These are phyloP conservation scores for Phycodurus eques DNA, from an alignment of 2,113 vertebrate genomes.

Conservation along the genomic window DNA sequence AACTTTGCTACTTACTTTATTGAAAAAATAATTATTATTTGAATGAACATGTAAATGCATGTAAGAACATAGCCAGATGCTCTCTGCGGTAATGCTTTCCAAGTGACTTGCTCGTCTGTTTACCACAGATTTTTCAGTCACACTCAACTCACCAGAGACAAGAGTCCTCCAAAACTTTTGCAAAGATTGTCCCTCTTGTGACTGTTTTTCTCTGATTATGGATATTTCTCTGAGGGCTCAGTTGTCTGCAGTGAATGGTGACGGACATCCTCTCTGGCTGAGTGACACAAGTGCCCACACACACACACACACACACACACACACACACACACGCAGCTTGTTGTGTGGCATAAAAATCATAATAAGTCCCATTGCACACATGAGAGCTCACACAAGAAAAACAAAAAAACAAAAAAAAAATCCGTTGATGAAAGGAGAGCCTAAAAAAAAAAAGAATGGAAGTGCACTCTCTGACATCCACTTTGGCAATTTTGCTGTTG, in stretches of 20 bases:
- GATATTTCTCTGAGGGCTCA: constrained; percentile 32
- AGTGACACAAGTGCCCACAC: constrained; percentile 15
- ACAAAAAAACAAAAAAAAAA: constrained; percentile 1
- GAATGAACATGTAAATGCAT: background rate
- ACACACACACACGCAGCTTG: background rate
- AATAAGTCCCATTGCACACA: constrained; percentile 4
- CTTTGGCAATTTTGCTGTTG: constrained; percentile 35
- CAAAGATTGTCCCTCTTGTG: constrained; percentile 27
- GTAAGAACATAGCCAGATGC: constrained; percentile 28
- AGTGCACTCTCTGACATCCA: constrained; percentile 7
- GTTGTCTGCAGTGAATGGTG: constrained; percentile 40
- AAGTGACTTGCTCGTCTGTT: constrained; percentile 43
- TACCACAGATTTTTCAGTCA: constrained; percentile 57
- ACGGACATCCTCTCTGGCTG: constrained; percentile 31
- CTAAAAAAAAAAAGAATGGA: background rate
- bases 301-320: background rate
- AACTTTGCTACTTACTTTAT: background rate
- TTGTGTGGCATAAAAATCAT: background rate
- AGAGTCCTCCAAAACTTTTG: constrained; percentile 43
- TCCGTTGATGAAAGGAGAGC: background rate
- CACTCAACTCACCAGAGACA: constrained; percentile 35
- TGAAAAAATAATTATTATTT: background rate
- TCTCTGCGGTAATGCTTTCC: constrained; percentile 31
- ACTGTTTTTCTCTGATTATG: constrained; percentile 37
- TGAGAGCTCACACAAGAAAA: background rate